Evolutionary conservation across 1,140 invertebrate genomes (phyloP), one percentile per base, ranked within the genome.

Genomic region (Dendrolimus punctatus): DNA sequence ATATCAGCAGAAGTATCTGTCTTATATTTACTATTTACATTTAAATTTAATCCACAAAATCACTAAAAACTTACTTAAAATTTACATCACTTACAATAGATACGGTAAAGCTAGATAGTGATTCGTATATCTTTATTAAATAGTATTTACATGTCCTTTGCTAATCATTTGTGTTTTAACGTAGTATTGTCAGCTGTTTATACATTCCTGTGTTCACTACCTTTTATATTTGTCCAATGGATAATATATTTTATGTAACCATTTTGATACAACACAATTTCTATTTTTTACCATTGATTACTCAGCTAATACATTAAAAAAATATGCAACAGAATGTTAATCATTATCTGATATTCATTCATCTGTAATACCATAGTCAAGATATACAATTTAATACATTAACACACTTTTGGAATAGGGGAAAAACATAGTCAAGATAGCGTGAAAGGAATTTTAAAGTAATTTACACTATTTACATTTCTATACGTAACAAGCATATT

Each of bases 141-240:
- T 66, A 58, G 67, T 68, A 75, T 62, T 58, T 82, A 85, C 74
- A 80, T 51, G 68, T 67, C 61, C 62, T 71, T 73, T 56, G 69
- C 76, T 81, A 71, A 73, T 73, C 73, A 70, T 71, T 77, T 80
- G 66, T 74, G 68, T 80, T 75, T 67, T 77, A 81, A 72, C 73
- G 68, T 85, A 85, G 80, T 85, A 85, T 85, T 85, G 81, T 85
- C 81, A 80, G 79, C 76, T 83, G 81, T 72, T 79, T 75, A 66
- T 68, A 74, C 73, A 68, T 79, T 75, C 68, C 73, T 79, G 71
- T 75, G 66, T 76, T 52, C 49, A 58, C 53, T 65, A 62, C 63
- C 53, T 61, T 62, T 62, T 67, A 56, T 64, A 37, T 9, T 57
- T 62, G 40, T 58, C 59, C 58, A 53, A 51, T 10, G 56, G 45